Base-by-base conservation (phyloP, 2,888 invertebrate species). In the Abscondita cerata region DNA sequence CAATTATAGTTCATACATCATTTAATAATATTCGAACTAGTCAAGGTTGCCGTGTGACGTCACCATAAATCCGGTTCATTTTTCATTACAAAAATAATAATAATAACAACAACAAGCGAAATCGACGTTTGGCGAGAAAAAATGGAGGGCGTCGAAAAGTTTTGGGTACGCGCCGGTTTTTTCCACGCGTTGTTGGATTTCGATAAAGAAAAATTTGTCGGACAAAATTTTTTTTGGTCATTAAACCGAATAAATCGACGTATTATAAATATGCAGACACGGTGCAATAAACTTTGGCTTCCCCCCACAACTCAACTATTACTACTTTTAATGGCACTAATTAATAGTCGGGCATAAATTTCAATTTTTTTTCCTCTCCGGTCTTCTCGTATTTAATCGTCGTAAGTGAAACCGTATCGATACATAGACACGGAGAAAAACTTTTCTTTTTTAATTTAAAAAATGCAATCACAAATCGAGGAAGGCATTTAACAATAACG, bases 1-100 rank as follows among this genome's bases (percentile, higher is more conserved):
- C 66, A 67, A 69, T 69, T 69, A 67, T 63, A 64, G 59, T 53
- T 59, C 67, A 66, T 68, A 67, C 68, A 68, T 66, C 68, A 67
- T 65, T 65, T 64, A 58, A 60, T 66, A 68, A 59, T 65, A 63
- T 67, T 69, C 59, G 50, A 60, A 66, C 62, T 68, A 48, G 52
- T 18, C 63, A 66, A 69, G 69, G 69, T 66, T 67, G 52, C 44
- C 48, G 48, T 50, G 65, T 58, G 67, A 66, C 67, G 64, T 66
- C 63, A 66, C 60, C 65, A 65, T 58, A 54, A 69, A 68, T 68
- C 68, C 69, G 68, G 68, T 69, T 64, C 65, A 11, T 44, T 44
- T 41, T 13, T 41, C 12, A 68, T 64, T 52, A 60, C 50, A 52
- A 44, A 62, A 66, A 68, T 65, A 66, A 69, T 67, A 67, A 64